These are phyloP conservation scores for Enteromius mattozi DNA, from an alignment of 2,797 vertebrate species.

Conservation along the genomic window DNA sequence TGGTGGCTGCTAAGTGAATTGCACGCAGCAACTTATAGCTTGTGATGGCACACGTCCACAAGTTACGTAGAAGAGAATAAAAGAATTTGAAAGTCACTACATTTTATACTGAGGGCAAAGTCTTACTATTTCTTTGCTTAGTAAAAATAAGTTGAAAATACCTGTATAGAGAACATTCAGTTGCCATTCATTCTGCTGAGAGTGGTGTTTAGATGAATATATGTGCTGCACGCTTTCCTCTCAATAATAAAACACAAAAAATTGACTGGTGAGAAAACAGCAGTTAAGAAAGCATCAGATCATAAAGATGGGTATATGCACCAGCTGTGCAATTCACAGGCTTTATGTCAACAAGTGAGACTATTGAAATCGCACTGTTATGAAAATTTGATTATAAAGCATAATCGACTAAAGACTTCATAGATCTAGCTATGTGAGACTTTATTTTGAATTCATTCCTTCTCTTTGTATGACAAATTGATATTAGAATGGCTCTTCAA, in stretches of 20 bases:
- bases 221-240: neutral
- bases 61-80: neutral
- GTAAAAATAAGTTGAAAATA: neutral
- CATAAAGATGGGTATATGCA: neutral
- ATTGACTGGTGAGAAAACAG: neutral
- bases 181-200: neutral
- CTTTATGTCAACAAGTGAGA: neutral
- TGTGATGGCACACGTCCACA: neutral
- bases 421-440: neutral
- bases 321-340: neutral
- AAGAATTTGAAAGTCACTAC: neutral
- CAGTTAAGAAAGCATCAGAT: neutral
- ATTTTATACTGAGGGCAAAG: neutral
- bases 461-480: neutral
- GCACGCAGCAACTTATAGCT: neutral
- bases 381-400: neutral
- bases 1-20: neutral
- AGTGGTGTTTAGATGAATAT: neutral
- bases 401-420: neutral
- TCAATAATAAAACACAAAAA: neutral
- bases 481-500: neutral
- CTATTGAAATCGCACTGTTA: neutral
- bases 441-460: neutral
- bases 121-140: neutral
- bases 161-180: neutral